Evolutionary conservation across 2,888 invertebrate species (phyloP).

Genomic region (Deroplatys truncata): DNA sequence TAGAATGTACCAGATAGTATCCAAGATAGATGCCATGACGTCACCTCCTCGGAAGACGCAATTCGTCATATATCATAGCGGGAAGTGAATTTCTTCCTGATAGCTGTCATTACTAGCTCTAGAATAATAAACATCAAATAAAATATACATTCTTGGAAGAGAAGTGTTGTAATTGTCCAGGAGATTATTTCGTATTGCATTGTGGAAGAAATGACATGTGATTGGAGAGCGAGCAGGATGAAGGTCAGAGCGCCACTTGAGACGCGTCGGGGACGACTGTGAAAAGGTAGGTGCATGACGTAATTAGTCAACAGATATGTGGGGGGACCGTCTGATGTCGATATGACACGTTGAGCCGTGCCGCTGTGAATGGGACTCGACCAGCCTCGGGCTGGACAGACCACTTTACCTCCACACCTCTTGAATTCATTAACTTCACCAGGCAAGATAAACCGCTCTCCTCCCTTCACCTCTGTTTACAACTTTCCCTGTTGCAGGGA

Average conservation of each 20-base stretch:
- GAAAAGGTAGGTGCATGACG: not conserved
- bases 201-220: too few relatives aligned
- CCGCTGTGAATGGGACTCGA: not conserved
- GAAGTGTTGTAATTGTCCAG: too few relatives aligned
- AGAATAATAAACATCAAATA: too few relatives aligned
- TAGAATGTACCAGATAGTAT: too few relatives aligned
- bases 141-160: too few relatives aligned
- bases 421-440: not conserved
- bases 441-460: not conserved
- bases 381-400: not conserved
- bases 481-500: not conserved
- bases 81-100: too few relatives aligned
- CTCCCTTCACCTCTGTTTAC: not conserved
- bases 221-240: not conserved
- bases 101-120: too few relatives aligned
- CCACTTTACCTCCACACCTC: not conserved
- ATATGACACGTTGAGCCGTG: not conserved
- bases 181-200: too few relatives aligned
- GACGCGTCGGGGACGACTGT: not conserved
- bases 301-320: not conserved
- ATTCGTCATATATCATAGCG: too few relatives aligned
- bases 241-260: not conserved
- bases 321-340: not conserved
- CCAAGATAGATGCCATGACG: too few relatives aligned
- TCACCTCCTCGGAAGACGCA: too few relatives aligned